A percentile compares a stretch with the other conserved stretches of the same genome.
Conservation (phyloP, 2,888 invertebrate genomes). For the Temnothorax rugatulus region DNA sequence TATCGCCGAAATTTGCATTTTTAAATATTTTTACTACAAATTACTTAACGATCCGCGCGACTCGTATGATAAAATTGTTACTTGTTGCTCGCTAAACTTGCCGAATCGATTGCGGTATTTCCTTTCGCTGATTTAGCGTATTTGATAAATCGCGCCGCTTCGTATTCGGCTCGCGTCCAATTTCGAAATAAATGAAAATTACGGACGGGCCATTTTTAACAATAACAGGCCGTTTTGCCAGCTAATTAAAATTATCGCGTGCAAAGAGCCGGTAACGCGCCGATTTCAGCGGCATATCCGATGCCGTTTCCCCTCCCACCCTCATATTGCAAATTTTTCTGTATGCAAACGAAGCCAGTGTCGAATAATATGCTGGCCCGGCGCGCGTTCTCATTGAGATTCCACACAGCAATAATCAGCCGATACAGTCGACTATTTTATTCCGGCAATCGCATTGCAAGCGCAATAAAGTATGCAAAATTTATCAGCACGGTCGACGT, state of each 20-base stretch:
- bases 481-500: conserved; percentile 73
- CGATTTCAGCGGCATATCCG: conserved; percentile 36
- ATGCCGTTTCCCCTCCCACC: not conserved
- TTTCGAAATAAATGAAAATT: conserved; percentile 45
- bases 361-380: conserved; percentile 63
- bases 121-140: conserved; percentile 31
- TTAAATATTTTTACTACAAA: conserved; percentile 11
- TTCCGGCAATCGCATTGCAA: conserved; percentile 73
- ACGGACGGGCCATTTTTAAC: conserved; percentile 37
- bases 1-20: conserved; percentile 16
- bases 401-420: conserved; percentile 71
- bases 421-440: conserved; percentile 68
- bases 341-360: conserved; percentile 66
- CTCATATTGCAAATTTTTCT: conserved; percentile 47
- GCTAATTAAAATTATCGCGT: conserved; percentile 49
- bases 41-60: conserved; percentile 32
- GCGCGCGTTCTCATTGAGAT: conserved; percentile 69
- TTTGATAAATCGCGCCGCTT: conserved; percentile 32
- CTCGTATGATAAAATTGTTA: conserved; percentile 27
- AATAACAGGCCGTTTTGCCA: conserved; percentile 21
- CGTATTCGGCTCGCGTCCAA: conserved; percentile 24
- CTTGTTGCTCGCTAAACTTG: conserved; percentile 41
- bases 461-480: conserved; percentile 80
- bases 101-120: conserved; percentile 32
- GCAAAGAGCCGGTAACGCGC: conserved; percentile 46